Evolutionary conservation across 2,888 invertebrate species (phyloP), one percentile per base, ranked within the genome.

Genomic region (Dasypolia templi): DNA sequence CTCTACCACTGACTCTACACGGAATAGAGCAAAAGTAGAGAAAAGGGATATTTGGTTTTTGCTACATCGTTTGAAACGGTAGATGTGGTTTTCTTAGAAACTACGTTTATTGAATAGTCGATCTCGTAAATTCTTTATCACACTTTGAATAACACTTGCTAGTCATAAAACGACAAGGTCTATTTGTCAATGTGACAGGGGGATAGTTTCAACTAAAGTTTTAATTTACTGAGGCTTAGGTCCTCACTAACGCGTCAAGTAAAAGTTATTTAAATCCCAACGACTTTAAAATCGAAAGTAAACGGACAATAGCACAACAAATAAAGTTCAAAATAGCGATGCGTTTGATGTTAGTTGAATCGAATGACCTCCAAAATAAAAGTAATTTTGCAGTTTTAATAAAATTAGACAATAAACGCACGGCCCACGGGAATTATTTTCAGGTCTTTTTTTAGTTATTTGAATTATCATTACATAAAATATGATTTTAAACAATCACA

Each of bases 1-100:
- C 70, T 69, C 42, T 72, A 58, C 39, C 22, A 56, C 53, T 68
- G 74, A 53, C 61, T 85, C 44, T n/a, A 67, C n/a, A n/a, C 59
- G 3, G 17, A 63, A 46, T 58, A 59, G 19, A 81, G 55, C 29
- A 49, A 64, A 56, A n/a, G 22, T 56, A 70, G 49, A 61, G 59
- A 32, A 53, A 62, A 39, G 1, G 51, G 42, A 42, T 55, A 74
- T 84, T 72, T 77, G 17, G 62, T 56, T 82, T 82, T 68, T 61
- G 19, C 17, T 11, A 84, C 58, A 81, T 81, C 69, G 2, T 81
- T 81, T 69, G 44, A 65, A 61, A 64, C 17, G 32, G 59, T 42
- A 29, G n/a, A 56, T 71, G 58, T 39, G 39, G 83, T 67, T 75
- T 59, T 49, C 22, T 53, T 59, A n/a, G 42, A 51, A 55, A 5